Evolutionary conservation across 2,888 invertebrate genomes (phyloP).

Genomic region (Deilephila porcellus): DNA sequence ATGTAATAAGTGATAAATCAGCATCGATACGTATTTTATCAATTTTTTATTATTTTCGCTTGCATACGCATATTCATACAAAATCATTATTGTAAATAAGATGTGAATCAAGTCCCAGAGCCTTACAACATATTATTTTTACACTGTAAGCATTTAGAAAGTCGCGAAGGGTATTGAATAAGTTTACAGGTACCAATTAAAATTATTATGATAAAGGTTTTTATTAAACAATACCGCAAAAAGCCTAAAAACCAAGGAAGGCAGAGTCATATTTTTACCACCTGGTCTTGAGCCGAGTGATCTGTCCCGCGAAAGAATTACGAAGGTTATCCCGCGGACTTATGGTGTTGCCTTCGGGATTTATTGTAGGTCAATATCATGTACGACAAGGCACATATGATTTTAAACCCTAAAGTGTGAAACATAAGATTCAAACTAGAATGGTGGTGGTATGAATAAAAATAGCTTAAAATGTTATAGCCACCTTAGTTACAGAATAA

Average conservation of each 20-base stretch:
- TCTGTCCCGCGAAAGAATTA: constrained; percentile 54
- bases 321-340: constrained; percentile 63
- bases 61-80: too few relatives aligned
- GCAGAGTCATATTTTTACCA: neutral
- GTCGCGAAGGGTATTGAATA: too few relatives aligned
- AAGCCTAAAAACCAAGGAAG: neutral
- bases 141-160: too few relatives aligned
- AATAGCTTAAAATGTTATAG: constrained; percentile 17
- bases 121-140: too few relatives aligned
- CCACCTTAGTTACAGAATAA: constrained; percentile 25
- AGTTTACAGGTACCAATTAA: too few relatives aligned
- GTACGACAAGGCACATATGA: neutral
- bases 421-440: neutral
- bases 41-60: too few relatives aligned
- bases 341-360: constrained; percentile 62
- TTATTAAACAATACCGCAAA: neutral
- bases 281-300: constrained; percentile 15
- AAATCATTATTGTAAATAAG: too few relatives aligned
- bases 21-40: too few relatives aligned
- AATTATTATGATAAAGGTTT: too few relatives aligned
- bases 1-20: too few relatives aligned
- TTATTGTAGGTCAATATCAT: constrained; percentile 61
- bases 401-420: neutral
- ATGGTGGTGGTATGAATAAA: neutral
- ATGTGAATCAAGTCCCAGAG: too few relatives aligned